Base-by-base conservation (phyloP, 2,888 invertebrate genomes). In the Troglohyphantes excavatus region DNA sequence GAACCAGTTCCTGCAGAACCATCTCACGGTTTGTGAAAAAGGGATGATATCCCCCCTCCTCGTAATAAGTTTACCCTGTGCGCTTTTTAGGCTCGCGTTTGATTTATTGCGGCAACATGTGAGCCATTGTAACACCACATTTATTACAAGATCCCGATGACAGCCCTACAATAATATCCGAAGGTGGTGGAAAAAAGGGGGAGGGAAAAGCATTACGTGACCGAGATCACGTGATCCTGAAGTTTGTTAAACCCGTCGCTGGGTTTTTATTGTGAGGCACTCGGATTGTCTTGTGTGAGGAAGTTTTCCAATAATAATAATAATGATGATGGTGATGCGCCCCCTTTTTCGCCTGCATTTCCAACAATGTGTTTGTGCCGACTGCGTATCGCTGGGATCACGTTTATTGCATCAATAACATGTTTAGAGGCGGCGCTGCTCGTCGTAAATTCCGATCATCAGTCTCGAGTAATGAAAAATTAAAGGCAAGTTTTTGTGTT, bases 361-460 rank as follows among this genome's bases (percentile, higher is more conserved):
- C 21, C 33, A 88, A 89, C 88, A 83, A 89, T 89, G 63, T 65
- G 26, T 61, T 17, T n/a, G n/a, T n/a, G n/a, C n/a, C 29, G 26
- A 61, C n/a, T 27, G 53, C 65, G 33, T 65, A 78, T 65, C 65
- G n/a, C n/a, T 17, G 17, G n/a, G 67, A 82, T 89, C 88, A 89
- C 88, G 88, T 89, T 89, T 89, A 89, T 89, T 89, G 61, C 88
- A 89, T 89, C 88, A 89, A 89, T 82, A 89, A 82, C 88, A 89
- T 70, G 76, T 21, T 43, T 19, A 43, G 68, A 82, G 88, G 88
- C 82, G 88, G 82, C 73, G 65, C 29, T 29, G 53, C 7, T 21
- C 76, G 73, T 75, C 75, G 75, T 70, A 86, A 82, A 82, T 82
- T 76, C 68, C 39, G 43, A 68, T 75, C 88, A 89, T 89, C 88